Evolutionary conservation across 2,888 invertebrate species (phyloP).

Genomic region (Aelia acuminata): DNA sequence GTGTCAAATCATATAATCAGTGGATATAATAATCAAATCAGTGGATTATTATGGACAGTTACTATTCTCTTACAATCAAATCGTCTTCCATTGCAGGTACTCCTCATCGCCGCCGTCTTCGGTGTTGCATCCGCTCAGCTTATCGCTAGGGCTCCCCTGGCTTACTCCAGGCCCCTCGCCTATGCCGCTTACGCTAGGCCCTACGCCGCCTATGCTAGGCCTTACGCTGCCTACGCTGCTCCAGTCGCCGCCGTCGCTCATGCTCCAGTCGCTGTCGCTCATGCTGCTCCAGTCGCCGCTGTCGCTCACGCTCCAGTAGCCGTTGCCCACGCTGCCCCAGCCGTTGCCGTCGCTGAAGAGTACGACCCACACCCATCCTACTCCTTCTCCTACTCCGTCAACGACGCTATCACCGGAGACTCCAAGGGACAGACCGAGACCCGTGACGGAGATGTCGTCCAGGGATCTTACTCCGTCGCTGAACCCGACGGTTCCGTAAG

Average conservation of each 20-base stretch:
- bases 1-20: no score
- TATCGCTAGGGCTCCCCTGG: conserved; percentile 30
- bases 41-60: no score
- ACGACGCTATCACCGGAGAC: conserved; percentile 24
- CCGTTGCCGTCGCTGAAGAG: conserved; percentile 14
- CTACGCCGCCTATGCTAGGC: background rate
- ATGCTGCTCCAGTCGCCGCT: conserved; percentile 37
- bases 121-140: conserved; percentile 47
- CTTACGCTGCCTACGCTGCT: background rate
- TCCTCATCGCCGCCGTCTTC: conserved; percentile 39
- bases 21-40: no score
- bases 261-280: background rate
- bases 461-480: background rate
- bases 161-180: conserved; percentile 47
- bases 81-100: background rate
- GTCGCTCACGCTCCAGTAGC: conserved; percentile 65
- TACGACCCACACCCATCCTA: conserved; percentile 46
- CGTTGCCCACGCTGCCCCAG: conserved; percentile 62
- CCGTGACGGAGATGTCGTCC: conserved; percentile 31
- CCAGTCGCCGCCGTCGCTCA: background rate
- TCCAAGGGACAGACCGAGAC: conserved; percentile 34
- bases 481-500: conserved; percentile 35
- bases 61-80: no score
- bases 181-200: background rate
- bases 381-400: conserved; percentile 29